Conservation (phyloP, 2,113 vertebrate species). For the Nymphicus hollandicus region DNA sequence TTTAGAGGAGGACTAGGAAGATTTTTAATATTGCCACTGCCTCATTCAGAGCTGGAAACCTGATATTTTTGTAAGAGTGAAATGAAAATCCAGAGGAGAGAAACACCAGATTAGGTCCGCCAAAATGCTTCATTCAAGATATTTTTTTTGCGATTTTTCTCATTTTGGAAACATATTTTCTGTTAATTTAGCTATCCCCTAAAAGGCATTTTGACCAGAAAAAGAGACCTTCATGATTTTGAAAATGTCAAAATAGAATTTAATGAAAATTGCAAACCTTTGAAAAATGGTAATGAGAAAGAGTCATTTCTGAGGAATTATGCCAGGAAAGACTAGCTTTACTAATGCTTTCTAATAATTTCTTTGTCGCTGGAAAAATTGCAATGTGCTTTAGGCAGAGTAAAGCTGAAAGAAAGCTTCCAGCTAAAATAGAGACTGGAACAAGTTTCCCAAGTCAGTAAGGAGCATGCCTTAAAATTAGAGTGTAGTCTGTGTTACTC, state of each 20-base stretch:
- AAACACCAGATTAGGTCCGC: not conserved
- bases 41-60: not conserved
- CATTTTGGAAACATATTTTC: not conserved
- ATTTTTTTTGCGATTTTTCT: not conserved
- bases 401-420: not conserved
- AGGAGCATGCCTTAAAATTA: not conserved
- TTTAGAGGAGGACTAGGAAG: not conserved
- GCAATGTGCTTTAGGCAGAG: not conserved
- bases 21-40: not conserved
- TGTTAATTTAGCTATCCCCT: not conserved
- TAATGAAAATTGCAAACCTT: not conserved
- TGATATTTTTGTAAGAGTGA: not conserved
- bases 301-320: not conserved
- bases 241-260: not conserved
- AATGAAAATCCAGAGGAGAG: not conserved
- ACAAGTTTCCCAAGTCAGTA: not conserved
- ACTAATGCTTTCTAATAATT: not conserved
- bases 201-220: not conserved
- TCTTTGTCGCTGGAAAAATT: not conserved
- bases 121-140: constrained; percentile 10
- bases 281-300: not conserved
- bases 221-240: not conserved
- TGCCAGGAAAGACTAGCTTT: not conserved
- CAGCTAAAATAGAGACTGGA: not conserved
- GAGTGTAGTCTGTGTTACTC: not conserved